A percentile compares a stretch with the other conserved stretches of the same genome.
Evolutionary conservation across 1,140 invertebrate species (phyloP).

Genomic region (Zaprionus africanus): DNA sequence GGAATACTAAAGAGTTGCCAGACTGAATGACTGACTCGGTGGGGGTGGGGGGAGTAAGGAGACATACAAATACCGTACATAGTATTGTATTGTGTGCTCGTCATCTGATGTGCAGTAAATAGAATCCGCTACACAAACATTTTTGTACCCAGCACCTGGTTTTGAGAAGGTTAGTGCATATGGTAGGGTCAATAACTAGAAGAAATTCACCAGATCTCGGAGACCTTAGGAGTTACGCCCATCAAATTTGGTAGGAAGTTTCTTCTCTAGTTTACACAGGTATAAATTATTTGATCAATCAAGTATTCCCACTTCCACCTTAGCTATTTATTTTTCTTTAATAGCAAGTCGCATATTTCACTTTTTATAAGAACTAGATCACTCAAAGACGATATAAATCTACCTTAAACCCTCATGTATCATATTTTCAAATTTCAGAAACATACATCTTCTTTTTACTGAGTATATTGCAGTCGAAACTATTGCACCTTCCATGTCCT

Average conservation of each 20-base stretch:
- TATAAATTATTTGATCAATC: not conserved
- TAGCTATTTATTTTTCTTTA: not conserved
- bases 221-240: not conserved
- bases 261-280: not conserved
- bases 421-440: not conserved
- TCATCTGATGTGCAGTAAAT: constrained; percentile 51
- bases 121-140: constrained; percentile 64
- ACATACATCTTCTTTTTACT: not conserved
- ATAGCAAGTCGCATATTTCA: not conserved
- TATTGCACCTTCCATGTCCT: not conserved
- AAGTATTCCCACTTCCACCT: not conserved
- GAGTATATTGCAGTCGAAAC: not conserved
- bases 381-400: not conserved
- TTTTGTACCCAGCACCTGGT: not conserved
- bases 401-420: not conserved
- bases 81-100: not conserved
- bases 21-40: not conserved
- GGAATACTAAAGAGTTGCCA: constrained; percentile 45
- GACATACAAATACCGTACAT: not conserved
- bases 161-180: not conserved
- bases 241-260: not conserved
- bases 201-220: not conserved
- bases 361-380: not conserved
- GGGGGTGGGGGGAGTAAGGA: not conserved
- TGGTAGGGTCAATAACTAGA: not conserved